These are phyloP conservation scores for Vanessa cardui DNA, from an alignment of 2,888 invertebrate genomes.

Conservation along the genomic window DNA sequence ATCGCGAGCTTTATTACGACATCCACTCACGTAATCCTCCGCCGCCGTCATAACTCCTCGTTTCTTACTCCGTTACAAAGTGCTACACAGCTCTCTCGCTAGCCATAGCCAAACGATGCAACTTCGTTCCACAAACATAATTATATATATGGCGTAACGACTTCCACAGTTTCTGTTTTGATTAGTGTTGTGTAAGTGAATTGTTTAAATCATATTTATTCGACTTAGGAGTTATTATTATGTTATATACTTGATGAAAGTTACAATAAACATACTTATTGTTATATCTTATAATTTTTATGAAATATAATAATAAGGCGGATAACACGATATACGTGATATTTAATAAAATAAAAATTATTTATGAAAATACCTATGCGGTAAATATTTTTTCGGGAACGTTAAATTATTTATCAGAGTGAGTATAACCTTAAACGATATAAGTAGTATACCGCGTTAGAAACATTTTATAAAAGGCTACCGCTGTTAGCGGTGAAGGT, in stretches of 20 bases:
- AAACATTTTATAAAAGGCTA: conserved; percentile 37
- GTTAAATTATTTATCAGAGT: neutral
- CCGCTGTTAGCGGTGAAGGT: conserved; percentile 51
- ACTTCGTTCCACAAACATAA: conserved; percentile 5
- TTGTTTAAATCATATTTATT: neutral
- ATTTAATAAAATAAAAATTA: too few species aligned
- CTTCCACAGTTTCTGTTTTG: neutral
- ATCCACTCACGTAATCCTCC: conserved; percentile 83
- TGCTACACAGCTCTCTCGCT: conserved; percentile 73
- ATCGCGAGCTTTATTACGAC: conserved; percentile 83
- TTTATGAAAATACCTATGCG: too few species aligned
- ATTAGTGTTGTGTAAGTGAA: neutral
- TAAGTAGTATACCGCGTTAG: conserved; percentile 24
- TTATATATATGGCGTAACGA: neutral
- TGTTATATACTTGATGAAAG: too few species aligned
- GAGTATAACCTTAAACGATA: conserved; percentile 5
- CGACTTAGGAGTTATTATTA: neutral
- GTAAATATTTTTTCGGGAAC: too few species aligned
- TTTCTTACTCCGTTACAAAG: conserved; percentile 77
- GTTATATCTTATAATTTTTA: too few species aligned
- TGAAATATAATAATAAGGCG: too few species aligned
- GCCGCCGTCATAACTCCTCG: conserved; percentile 81
- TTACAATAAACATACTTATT: too few species aligned
- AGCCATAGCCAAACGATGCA: conserved; percentile 45
- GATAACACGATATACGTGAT: too few species aligned